Percentiles rank a stretch among this genome's conserved stretches.
These are phyloP conservation scores for Strigops habroptila DNA, from an alignment of 2,113 vertebrate genomes.

Conservation along the genomic window DNA sequence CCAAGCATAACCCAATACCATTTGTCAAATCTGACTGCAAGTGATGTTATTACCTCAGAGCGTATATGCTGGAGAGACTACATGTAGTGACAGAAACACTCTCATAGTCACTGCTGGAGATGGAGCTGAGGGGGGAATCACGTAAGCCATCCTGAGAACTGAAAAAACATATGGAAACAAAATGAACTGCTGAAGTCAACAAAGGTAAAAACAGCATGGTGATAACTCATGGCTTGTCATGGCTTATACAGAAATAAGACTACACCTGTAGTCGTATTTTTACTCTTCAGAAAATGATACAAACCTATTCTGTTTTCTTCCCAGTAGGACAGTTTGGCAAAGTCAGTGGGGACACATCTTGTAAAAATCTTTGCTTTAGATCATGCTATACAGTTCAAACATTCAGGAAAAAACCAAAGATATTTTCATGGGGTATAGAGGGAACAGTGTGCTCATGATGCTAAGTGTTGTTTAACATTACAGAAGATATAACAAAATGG, in stretches of 20 bases:
- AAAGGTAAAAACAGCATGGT: conserved; percentile 41
- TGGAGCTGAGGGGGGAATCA: conserved; percentile 86
- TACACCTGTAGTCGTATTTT: neutral
- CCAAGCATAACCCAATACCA: conserved; percentile 17
- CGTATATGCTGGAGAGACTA: conserved; percentile 88
- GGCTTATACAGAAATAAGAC: neutral
- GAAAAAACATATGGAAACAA: conserved; percentile 69
- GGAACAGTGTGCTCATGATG: neutral
- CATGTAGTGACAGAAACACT: conserved; percentile 91
- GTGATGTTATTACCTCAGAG: conserved; percentile 82
- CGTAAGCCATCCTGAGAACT: conserved; percentile 81
- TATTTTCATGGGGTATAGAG: neutral
- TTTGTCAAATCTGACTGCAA: conserved; percentile 37
- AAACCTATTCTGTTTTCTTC: neutral
- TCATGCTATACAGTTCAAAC: neutral
- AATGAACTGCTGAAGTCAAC: conserved; percentile 57
- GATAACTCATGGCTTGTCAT: neutral
- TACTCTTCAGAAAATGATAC: neutral
- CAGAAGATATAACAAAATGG: neutral
- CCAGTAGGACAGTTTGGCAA: neutral
- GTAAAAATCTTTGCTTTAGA: neutral
- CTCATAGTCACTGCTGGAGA: conserved; percentile 90
- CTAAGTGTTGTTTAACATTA: neutral
- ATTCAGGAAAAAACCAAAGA: neutral
- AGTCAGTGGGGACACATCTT: neutral